Conservation (phyloP, 2,797 vertebrate genomes). For the Smutsia gigantea region DNA sequence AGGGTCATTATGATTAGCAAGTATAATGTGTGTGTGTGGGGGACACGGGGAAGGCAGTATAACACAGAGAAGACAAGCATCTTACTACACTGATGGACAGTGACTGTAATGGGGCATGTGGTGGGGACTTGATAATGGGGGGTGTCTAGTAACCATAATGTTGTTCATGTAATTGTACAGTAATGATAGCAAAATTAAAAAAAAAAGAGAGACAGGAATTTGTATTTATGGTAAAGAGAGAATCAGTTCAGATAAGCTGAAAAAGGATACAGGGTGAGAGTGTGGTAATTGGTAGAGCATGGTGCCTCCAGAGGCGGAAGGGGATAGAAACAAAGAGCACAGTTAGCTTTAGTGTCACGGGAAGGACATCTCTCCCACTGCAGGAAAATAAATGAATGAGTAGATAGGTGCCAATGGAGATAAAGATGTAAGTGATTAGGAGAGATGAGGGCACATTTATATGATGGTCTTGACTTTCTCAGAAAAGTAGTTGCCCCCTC, state of each 20-base stretch:
- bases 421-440: neutral
- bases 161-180: too few species aligned
- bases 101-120: too few species aligned
- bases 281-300: neutral
- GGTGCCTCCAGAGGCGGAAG: neutral
- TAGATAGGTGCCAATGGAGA: neutral
- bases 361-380: neutral
- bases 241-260: neutral
- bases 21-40: too few species aligned
- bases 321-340: neutral
- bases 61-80: too few species aligned
- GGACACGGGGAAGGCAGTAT: too few species aligned
- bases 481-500: neutral
- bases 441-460: neutral
- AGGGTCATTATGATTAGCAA: too few species aligned
- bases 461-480: neutral
- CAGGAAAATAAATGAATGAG: neutral
- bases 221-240: neutral
- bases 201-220: neutral
- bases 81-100: too few species aligned
- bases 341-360: neutral
- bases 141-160: too few species aligned
- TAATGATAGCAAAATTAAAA: too few species aligned
- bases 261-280: neutral
- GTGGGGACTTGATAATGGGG: too few species aligned